Base-by-base conservation (phyloP, 2,797 vertebrate genomes). In the Strix occidentalis region DNA sequence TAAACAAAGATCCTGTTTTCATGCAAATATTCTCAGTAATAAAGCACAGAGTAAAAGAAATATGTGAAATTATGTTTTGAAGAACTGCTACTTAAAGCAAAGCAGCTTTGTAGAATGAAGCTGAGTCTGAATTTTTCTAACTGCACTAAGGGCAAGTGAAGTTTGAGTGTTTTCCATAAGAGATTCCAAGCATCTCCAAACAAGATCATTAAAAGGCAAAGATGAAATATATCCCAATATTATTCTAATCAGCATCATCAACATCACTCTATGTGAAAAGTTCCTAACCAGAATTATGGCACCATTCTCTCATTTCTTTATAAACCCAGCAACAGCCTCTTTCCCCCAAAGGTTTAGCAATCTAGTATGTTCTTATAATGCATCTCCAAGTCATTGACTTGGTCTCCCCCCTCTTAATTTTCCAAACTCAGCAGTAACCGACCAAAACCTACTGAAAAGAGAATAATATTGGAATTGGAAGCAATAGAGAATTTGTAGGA, bases 11-110 rank as follows among this genome's bases (percentile, higher is more conserved):
- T 66, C 25, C 68, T 58, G 81, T 90, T 96, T 95, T 92, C 81
- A 93, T 92, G 76, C 78, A 95, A 93, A 96, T 93, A 95, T 81
- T 89, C 86, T 71, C 79, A 85, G 90, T 85, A 89, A 95, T 94
- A 96, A 92, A 85, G 84, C 90, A 93, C 4, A 68, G 35, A 70
- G 84, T 84, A 89, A 89, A 90, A 95, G 51, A 90, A 95, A 80
- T 68, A 97, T 54, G 90, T 90, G 88, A 95, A 93, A 84, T 92
- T 96, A 80, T 41, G 81, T 74, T 95, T 94, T 95, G 75, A 88
- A 95, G 94, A 96, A 77, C 74, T 76, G 75, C 74, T 77, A 83
- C 68, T 87, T 94, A 93, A 92, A 93, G 93, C 77, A 91, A 95
- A 95, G 90, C 60, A 80, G 84, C 88, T 93, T 87, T 79, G 75